Percentiles rank a stretch among this genome's conserved stretches.
phyloP scores from a whole-genome alignment of 2,797 vertebrate species.

The Pogoniulus pusillus region DNA sequence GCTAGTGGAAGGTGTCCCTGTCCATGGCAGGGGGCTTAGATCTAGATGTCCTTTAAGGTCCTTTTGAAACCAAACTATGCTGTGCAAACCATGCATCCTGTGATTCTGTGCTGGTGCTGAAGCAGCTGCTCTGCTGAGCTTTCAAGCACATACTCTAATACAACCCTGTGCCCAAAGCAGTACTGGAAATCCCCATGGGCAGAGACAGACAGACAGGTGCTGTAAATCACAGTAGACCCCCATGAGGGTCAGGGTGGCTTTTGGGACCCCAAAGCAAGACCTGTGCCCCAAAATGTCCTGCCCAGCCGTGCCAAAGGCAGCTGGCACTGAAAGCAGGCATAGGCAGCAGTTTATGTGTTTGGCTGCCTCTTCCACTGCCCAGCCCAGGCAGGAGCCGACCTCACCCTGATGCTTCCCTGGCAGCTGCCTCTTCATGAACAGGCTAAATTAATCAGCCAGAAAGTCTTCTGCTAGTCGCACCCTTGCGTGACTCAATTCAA shows the following conservation, averaged over 20 bases:
- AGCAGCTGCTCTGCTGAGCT: not conserved
- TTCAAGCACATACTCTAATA: not conserved
- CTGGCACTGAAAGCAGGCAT: not conserved
- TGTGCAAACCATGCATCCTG: too few relatives aligned
- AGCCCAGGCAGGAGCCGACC: not conserved
- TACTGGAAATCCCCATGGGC: not conserved
- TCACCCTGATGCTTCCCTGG: not conserved
- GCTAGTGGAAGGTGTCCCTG: too few relatives aligned
- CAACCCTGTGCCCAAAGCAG: not conserved
- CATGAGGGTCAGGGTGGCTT: not conserved
- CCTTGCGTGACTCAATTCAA: slow-evolving; percentile 64
- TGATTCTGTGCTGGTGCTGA: too few relatives aligned
- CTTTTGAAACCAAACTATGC: too few relatives aligned
- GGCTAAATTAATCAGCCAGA: slow-evolving; percentile 7
- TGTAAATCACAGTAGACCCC: not conserved
- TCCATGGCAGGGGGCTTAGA: too few relatives aligned
- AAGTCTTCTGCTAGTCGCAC: slow-evolving; percentile 31
- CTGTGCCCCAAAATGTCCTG: not conserved
- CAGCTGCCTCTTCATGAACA: not conserved
- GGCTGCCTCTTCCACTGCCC: not conserved
- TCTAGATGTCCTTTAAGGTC: too few relatives aligned
- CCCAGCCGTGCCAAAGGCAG: not conserved
- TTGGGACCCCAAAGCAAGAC: fast-evolving
- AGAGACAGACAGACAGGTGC: not conserved
- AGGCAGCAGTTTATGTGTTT: not conserved